Conservation (phyloP, 2,888 invertebrate genomes). For the Hypercompe scribonia region DNA sequence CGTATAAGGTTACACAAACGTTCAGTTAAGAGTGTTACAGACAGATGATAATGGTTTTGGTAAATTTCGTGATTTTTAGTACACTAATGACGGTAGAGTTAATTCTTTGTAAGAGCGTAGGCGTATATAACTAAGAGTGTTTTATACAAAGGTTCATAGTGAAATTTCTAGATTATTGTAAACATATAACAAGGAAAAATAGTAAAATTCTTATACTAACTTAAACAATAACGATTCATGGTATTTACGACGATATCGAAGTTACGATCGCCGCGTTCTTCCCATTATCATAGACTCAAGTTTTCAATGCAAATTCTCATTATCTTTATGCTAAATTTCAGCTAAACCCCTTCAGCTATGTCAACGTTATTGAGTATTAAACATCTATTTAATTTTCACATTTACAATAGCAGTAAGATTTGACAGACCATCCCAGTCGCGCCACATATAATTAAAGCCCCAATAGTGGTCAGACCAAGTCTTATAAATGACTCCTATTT, state of each 20-base stretch:
- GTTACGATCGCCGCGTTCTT: no score
- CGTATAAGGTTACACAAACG: background rate
- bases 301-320: no score
- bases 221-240: no score
- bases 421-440: background rate
- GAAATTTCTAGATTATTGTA: no score
- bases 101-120: no score
- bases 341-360: background rate
- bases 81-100: background rate
- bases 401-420: background rate
- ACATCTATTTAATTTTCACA: background rate
- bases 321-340: background rate
- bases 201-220: no score
- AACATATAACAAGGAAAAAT: no score
- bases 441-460: conserved; percentile 49
- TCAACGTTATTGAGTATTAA: background rate
- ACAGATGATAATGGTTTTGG: background rate
- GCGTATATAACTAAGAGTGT: background rate
- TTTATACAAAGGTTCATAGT: no score
- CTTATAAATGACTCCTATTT: conserved; percentile 57
- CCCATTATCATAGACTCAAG: no score
- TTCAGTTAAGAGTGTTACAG: background rate
- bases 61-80: background rate
- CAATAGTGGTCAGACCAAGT: conserved; percentile 28
- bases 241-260: no score